phyloP scores from a whole-genome alignment of 2,888 invertebrate genomes.

The Cheilosia soror region DNA sequence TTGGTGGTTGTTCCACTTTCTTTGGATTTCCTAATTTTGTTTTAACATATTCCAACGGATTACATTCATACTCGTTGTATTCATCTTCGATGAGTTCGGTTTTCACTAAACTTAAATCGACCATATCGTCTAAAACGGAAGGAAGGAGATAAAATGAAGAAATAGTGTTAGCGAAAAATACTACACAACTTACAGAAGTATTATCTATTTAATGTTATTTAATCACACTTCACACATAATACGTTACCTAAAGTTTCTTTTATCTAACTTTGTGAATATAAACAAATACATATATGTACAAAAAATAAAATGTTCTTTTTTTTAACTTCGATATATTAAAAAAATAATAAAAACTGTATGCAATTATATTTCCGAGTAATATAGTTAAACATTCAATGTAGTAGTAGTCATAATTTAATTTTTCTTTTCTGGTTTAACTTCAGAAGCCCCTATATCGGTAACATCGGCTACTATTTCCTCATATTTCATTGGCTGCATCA shows the following conservation, averaged over 20 bases:
- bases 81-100: slow-evolving; percentile 65
- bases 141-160: slow-evolving; percentile 42
- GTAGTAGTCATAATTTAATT: slow-evolving; percentile 3
- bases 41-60: slow-evolving; percentile 58
- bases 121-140: slow-evolving; percentile 60
- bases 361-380: slow-evolving; percentile 35
- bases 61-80: slow-evolving; percentile 65
- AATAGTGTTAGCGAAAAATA: neutral
- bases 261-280: slow-evolving; percentile 1
- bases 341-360: slow-evolving; percentile 48
- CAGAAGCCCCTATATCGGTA: slow-evolving; percentile 79
- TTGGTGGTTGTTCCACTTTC: neutral
- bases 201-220: neutral
- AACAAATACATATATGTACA: slow-evolving; percentile 30
- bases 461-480: slow-evolving; percentile 83
- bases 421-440: slow-evolving; percentile 62
- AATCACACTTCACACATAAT: slow-evolving; percentile 1
- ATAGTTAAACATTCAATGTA: slow-evolving; percentile 26
- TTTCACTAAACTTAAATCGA: slow-evolving; percentile 68
- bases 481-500: slow-evolving; percentile 79
- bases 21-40: slow-evolving; percentile 28
- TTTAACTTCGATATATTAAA: slow-evolving; percentile 43
- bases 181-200: slow-evolving; percentile 16
- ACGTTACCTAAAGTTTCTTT: slow-evolving; percentile 31
- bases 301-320: slow-evolving; percentile 47